Percentiles rank a stretch among this genome's conserved stretches.
Evolutionary conservation across 2,113 vertebrate genomes (phyloP).

Genomic region (Meriones unguiculatus): DNA sequence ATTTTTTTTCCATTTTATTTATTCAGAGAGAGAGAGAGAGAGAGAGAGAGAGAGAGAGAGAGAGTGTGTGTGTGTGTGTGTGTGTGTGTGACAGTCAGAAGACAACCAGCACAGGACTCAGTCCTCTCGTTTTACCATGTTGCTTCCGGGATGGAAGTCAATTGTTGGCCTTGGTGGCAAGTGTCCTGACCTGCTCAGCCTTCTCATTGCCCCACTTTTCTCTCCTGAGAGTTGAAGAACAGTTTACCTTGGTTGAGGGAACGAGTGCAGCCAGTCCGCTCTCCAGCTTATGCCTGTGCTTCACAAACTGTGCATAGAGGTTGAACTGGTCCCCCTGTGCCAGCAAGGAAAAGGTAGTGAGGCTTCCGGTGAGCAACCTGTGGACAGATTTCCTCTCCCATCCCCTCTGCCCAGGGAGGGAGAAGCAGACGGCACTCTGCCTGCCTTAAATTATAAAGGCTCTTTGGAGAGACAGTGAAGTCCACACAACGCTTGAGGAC

Average conservation of each 20-base stretch:
- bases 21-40: neutral
- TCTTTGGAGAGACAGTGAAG: neutral
- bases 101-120: too few species aligned
- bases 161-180: neutral
- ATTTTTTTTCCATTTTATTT: neutral
- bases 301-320: conserved; percentile 93
- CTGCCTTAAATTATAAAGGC: neutral
- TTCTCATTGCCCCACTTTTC: neutral
- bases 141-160: neutral
- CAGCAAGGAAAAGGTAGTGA: neutral
- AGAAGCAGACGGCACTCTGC: neutral
- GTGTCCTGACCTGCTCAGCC: too few species aligned
- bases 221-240: neutral
- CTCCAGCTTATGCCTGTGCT: conserved; percentile 90
- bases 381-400: neutral
- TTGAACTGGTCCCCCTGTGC: conserved; percentile 91
- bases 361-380: neutral
- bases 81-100: neutral
- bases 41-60: too few species aligned
- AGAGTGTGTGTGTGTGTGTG: neutral
- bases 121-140: neutral
- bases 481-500: neutral
- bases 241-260: conserved; percentile 90
- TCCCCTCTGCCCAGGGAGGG: neutral
- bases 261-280: conserved; percentile 86